These are phyloP conservation scores for Cervus canadensis DNA, from an alignment of 2,113 vertebrate genomes.

Conservation along the genomic window DNA sequence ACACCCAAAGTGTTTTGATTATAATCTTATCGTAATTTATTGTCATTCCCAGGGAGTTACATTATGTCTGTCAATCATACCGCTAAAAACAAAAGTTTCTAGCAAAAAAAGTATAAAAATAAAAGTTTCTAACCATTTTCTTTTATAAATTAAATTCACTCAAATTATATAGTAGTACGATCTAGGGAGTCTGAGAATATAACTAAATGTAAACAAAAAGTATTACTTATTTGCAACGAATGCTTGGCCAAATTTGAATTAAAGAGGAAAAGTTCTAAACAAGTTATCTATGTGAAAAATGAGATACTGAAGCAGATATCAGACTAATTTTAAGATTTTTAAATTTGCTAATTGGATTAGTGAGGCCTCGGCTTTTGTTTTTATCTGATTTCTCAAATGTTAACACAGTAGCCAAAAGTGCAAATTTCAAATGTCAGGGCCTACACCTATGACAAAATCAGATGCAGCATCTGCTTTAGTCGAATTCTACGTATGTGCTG, in stretches of 20 bases:
- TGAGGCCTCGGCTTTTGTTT: not conserved
- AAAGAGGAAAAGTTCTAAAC: not conserved
- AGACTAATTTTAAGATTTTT: slow-evolving; percentile 27
- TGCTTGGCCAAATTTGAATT: not conserved
- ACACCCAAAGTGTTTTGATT: not conserved
- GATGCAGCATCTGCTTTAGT: not conserved
- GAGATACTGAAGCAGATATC: not conserved
- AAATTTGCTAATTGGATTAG: not conserved
- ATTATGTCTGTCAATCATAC: slow-evolving; percentile 26
- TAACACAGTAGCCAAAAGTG: not conserved
- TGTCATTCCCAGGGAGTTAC: not conserved
- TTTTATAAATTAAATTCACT: slow-evolving; percentile 44
- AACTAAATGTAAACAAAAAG: slow-evolving; percentile 30
- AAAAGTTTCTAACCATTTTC: slow-evolving; percentile 39
- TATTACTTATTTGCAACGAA: not conserved
- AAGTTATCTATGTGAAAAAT: slow-evolving; percentile 9
- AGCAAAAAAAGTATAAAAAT: not conserved
- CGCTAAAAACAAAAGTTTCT: slow-evolving; percentile 33
- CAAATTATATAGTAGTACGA: not conserved
- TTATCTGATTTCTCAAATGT: slow-evolving; percentile 34
- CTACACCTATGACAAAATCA: not conserved
- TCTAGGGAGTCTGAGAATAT: not conserved
- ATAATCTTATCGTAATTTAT: slow-evolving; percentile 9
- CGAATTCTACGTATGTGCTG: not conserved
- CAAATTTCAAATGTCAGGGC: not conserved